Conservation (phyloP, 2,888 invertebrate species). For the Hoplodrina blanda region DNA sequence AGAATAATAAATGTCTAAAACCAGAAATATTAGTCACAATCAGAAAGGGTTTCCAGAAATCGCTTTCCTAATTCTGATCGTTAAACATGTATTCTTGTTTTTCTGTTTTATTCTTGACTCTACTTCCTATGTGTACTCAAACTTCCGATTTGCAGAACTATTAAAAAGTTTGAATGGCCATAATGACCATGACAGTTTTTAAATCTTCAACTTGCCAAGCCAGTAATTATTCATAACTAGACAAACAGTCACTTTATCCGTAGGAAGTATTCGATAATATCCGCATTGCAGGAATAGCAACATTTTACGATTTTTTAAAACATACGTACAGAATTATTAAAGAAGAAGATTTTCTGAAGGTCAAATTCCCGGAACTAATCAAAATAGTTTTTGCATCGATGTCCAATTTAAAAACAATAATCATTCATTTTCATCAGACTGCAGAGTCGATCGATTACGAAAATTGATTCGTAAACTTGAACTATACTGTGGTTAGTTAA, state of each 20-base stretch:
- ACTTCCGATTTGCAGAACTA: neutral
- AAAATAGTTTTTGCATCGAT: constrained; percentile 13
- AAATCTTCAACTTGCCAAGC: constrained; percentile 7
- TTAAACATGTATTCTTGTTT: too few species aligned
- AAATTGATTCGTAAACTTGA: neutral
- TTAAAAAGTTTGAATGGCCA: neutral
- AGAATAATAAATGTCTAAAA: too few species aligned
- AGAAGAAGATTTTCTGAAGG: constrained; percentile 19
- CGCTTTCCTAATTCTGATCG: too few species aligned
- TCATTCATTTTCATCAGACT: constrained; percentile 1
- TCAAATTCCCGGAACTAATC: constrained; percentile 15
- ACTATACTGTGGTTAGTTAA: neutral
- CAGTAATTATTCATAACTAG: neutral
- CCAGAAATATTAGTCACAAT: too few species aligned
- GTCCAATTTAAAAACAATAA: constrained; percentile 18
- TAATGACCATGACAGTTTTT: constrained; percentile 5
- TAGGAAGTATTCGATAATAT: constrained; percentile 31
- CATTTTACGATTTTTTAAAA: constrained; percentile 25
- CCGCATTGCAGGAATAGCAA: constrained; percentile 27
- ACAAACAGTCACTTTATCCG: neutral
- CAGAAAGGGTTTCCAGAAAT: too few species aligned
- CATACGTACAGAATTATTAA: neutral
- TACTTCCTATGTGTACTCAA: neutral
- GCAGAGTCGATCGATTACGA: neutral
- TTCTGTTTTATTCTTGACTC: neutral